Conservation (phyloP, 64 coral and sea anemone genomes). For the Montipora cactus region DNA sequence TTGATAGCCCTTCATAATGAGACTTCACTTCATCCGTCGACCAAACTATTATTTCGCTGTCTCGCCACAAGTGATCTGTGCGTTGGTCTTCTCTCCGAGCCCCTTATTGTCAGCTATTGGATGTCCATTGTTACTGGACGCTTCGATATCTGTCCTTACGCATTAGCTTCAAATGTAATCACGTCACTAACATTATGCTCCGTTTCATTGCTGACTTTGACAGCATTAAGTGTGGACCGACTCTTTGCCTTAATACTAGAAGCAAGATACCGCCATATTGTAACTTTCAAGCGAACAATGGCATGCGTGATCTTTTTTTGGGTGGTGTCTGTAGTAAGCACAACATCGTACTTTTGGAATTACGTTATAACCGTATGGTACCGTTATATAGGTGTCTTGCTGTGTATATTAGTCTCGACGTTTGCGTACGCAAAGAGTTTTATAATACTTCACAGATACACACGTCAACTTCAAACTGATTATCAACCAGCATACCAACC, state of each 20-base stretch:
- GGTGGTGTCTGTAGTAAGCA: not conserved
- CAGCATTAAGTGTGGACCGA: constrained; percentile 19
- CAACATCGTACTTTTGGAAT: not conserved
- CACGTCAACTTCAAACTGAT: not conserved
- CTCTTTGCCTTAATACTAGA: not conserved
- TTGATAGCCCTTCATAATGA: not conserved
- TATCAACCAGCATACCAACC: not conserved
- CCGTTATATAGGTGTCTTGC: not conserved
- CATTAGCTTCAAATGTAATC: not conserved
- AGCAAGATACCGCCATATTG: not conserved
- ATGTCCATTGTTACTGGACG: not conserved
- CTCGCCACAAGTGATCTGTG: constrained; percentile 4
- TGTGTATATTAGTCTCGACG: not conserved
- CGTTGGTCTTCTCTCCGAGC: not conserved
- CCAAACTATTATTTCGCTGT: constrained; percentile 10
- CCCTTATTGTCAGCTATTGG: not conserved
- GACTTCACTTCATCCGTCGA: not conserved
- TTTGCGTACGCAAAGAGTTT: constrained; percentile 18
- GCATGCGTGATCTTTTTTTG: not conserved
- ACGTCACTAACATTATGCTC: not conserved
- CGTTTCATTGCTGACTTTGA: not conserved
- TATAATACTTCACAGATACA: not conserved
- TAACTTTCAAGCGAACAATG: constrained; percentile 17
- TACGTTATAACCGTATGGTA: not conserved
- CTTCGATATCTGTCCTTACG: not conserved